Evolutionary conservation across 2,113 vertebrate genomes (phyloP).

Genomic region (Agapornis roseicollis): DNA sequence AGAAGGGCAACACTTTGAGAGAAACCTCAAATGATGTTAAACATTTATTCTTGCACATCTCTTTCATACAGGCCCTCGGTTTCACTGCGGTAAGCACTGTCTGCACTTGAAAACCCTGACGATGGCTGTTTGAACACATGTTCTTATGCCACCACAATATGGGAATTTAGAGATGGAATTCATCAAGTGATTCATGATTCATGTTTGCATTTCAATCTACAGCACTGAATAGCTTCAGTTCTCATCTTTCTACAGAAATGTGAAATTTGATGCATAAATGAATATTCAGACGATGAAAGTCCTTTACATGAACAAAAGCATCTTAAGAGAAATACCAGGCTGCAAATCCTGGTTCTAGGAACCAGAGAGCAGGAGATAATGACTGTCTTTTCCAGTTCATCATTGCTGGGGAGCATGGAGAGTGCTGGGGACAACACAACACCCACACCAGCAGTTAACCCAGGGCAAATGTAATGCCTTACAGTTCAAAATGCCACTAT

Average conservation of each 20-base stretch:
- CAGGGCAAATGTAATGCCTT: background rate
- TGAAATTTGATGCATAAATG: slow-evolving; percentile 21
- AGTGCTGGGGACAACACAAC: background rate
- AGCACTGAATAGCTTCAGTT: slow-evolving; percentile 27
- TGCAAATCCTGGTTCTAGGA: background rate
- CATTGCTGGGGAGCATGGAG: background rate
- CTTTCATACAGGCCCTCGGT: background rate
- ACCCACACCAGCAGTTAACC: background rate
- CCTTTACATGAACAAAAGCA: slow-evolving; percentile 52
- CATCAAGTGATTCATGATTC: background rate
- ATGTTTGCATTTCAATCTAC: slow-evolving; percentile 16
- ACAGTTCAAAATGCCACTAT: background rate
- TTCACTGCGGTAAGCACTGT: background rate
- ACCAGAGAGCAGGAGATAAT: background rate
- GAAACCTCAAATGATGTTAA: background rate
- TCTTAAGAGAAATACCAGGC: slow-evolving; percentile 13
- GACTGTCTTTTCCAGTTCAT: background rate
- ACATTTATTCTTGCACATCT: background rate
- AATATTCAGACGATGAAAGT: slow-evolving; percentile 41
- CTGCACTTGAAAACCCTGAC: background rate
- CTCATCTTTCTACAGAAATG: background rate
- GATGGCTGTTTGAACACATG: background rate
- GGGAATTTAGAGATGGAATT: background rate
- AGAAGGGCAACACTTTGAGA: background rate
- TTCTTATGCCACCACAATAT: background rate